phyloP scores from a whole-genome alignment of 2,797 vertebrate genomes.

The Mastacembelus armatus region DNA sequence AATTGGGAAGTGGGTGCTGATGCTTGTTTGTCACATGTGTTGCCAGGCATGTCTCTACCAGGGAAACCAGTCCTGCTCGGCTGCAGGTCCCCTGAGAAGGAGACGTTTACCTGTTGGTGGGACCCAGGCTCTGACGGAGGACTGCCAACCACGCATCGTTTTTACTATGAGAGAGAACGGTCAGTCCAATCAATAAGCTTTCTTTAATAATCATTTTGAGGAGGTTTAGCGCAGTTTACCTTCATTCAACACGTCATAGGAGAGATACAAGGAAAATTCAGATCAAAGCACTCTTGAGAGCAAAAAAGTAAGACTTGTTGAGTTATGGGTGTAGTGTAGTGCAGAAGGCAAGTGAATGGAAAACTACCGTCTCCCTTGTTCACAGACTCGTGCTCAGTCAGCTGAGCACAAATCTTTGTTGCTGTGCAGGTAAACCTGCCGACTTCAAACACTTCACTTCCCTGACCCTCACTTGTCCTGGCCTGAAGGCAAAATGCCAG shows the following conservation, averaged over 20 bases:
- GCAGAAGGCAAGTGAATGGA: slow-evolving; percentile 33
- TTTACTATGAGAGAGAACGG: slow-evolving; percentile 89
- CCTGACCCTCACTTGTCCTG: slow-evolving; percentile 8
- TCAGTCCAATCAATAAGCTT: slow-evolving; percentile 58
- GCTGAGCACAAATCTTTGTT: slow-evolving; percentile 44
- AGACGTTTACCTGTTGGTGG: slow-evolving; percentile 96
- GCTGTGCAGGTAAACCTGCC: slow-evolving; percentile 25
- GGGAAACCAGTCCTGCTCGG: slow-evolving; percentile 85
- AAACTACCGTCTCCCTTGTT: slow-evolving; percentile 49
- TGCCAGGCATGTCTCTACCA: slow-evolving; percentile 77
- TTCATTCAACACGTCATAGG: neutral
- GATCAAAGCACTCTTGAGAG: no score
- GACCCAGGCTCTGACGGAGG: slow-evolving; percentile 87
- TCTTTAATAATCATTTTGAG: neutral
- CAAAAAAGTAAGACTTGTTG: no score
- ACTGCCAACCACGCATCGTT: slow-evolving; percentile 85
- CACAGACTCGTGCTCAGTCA: slow-evolving; percentile 35
- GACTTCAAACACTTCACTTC: slow-evolving; percentile 19
- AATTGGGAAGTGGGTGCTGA: slow-evolving; percentile 18
- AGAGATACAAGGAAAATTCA: neutral
- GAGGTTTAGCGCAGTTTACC: neutral
- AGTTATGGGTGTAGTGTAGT: neutral
- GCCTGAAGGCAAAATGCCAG: neutral
- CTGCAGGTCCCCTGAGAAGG: slow-evolving; percentile 91
- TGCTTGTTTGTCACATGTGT: slow-evolving; percentile 40